Conservation (phyloP, 2,113 vertebrate species). For the Microcebus murinus region DNA sequence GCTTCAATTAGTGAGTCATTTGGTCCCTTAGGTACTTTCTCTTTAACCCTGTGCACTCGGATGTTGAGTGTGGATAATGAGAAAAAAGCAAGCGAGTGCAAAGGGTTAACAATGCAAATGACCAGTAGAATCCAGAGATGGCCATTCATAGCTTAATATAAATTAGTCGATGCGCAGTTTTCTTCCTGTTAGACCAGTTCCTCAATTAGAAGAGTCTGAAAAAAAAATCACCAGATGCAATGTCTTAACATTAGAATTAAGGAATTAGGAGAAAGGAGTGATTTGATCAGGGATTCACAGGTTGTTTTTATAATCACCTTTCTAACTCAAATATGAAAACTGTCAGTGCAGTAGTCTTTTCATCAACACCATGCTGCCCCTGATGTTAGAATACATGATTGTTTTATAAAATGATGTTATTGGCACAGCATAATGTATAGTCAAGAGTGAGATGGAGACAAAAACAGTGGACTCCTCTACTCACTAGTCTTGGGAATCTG, state of each 20-base stretch:
- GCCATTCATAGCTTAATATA: not conserved
- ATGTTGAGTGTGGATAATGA: too few species aligned
- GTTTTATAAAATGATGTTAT: not conserved
- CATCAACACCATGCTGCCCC: accelerated
- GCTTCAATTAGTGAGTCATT: not conserved
- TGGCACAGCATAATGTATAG: accelerated
- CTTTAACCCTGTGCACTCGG: not conserved
- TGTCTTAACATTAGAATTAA: not conserved
- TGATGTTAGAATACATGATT: not conserved
- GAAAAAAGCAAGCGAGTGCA: too few species aligned
- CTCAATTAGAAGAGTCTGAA: not conserved
- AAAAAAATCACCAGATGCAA: not conserved
- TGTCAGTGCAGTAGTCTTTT: not conserved
- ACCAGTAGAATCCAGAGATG: not conserved
- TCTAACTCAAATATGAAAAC: not conserved
- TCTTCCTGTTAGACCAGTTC: not conserved
- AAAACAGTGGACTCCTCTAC: accelerated
- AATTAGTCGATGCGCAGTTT: not conserved
- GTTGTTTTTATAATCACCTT: not conserved
- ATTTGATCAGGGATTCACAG: not conserved
- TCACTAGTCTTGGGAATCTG: not conserved
- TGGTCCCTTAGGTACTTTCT: not conserved
- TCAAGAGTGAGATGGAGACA: not conserved
- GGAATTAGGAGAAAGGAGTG: not conserved
- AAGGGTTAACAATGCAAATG: not conserved